Percentiles rank a stretch among this genome's conserved stretches.
phyloP scores from a whole-genome alignment of 2,797 vertebrate genomes.

The Sardinella longiceps region DNA sequence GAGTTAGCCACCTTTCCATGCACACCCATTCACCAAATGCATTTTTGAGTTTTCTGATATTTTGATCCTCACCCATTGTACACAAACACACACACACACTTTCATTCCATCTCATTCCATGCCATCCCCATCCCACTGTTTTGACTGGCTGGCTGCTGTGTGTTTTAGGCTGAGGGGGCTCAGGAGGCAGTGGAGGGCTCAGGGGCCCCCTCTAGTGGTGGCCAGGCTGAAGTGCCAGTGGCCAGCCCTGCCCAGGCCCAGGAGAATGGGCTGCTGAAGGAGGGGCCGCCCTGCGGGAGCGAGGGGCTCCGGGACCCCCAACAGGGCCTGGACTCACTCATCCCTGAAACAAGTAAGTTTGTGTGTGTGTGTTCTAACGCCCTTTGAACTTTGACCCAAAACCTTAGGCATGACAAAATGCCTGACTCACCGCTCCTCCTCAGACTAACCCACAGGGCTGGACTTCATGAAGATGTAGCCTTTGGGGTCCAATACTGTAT shows the following conservation, averaged over 20 bases:
- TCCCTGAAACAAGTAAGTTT: constrained; percentile 97
- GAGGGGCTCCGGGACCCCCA: constrained; percentile 83
- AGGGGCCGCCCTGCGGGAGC: constrained; percentile 70
- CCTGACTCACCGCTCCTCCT: background rate
- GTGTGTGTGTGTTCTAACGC: constrained; percentile 60
- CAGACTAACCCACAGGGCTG: constrained; percentile 3
- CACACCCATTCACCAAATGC: background rate
- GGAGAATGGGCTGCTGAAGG: constrained; percentile 87
- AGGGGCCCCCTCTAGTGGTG: constrained; percentile 69
- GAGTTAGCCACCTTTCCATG: background rate
- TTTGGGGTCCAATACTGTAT: background rate
- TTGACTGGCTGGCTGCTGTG: constrained; percentile 74
- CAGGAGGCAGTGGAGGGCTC: constrained; percentile 74
- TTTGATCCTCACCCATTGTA: background rate
- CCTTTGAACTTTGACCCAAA: background rate
- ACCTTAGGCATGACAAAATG: background rate
- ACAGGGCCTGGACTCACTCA: constrained; percentile 87
- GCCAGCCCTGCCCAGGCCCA: constrained; percentile 74
- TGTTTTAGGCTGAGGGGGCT: constrained; percentile 85
- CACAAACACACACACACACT: constrained; percentile 25
- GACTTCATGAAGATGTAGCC: background rate
- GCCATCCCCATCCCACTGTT: constrained; percentile 63
- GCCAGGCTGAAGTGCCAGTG: constrained; percentile 58
- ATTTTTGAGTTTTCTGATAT: background rate
- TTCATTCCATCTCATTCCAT: constrained; percentile 48